Evolutionary conservation across 2,888 invertebrate species (phyloP), one percentile per base, ranked within the genome.

Genomic region (Microdon myrmicae): DNA sequence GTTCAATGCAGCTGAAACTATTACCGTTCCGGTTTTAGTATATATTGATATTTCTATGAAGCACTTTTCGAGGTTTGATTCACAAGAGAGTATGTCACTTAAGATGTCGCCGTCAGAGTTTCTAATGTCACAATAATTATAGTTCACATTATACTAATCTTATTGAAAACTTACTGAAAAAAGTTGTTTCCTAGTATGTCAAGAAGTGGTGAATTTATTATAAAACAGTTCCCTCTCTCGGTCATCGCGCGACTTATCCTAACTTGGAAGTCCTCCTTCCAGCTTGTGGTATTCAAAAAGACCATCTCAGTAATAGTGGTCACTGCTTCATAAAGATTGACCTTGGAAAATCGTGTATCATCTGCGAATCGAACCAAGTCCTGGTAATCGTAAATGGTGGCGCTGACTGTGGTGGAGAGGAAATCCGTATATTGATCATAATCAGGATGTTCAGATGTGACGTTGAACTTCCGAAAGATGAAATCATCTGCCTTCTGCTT

Each of bases 171-270:
- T n/a, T n/a, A n/a, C n/a, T n/a, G n/a, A n/a, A n/a, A n/a, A 17
- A 9, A n/a, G n/a, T n/a, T n/a, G n/a, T n/a, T n/a, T n/a, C 67
- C 69, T 10, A 76, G 38, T 8, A 76, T 67, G 5, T 67, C 61
- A 3, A 75, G 71, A 69, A 79, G 73, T 20, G 78, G 74, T 0
- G 87, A 86, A 71, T 88, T 89, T 19, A 86, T 83, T 3, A 83
- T 81, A 71, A 85, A 85, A 68, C 89, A 90, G 0, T 83, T 79
- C 0, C 89, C 89, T 4, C 82, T 76, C 70, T 90, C 89, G 0
- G 88, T 87, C 81, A 89, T 83, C 1, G 86, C 81, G 0, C 72
- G 68, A 20, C 69, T 67, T 4, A 75, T 73, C 12, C 73, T 64
- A 7, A 78, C 71, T 10, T 71, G 45, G 26, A 72, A 71, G 32